Conservation (phyloP, 2,888 invertebrate genomes). For the Cephus rjabovi region DNA sequence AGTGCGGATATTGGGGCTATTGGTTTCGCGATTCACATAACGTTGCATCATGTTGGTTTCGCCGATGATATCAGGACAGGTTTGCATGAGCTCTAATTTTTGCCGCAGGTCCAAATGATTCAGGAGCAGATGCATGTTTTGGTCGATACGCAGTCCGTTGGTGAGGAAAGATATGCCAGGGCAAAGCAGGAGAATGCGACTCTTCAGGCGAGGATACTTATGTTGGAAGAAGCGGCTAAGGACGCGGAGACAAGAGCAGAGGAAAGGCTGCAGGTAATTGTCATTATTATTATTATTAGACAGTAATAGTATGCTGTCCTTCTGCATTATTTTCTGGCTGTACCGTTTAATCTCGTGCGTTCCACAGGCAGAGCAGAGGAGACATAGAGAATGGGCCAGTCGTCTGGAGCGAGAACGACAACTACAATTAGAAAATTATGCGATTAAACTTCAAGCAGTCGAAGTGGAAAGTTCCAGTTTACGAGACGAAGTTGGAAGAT, state of each 20-base stretch:
- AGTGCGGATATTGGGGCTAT: no score
- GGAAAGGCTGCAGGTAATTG: slow-evolving; percentile 67
- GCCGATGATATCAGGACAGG: no score
- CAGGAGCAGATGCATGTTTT: slow-evolving; percentile 93
- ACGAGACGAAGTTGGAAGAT: slow-evolving; percentile 75
- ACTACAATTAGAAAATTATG: slow-evolving; percentile 80
- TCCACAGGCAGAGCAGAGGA: slow-evolving; percentile 83
- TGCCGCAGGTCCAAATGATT: slow-evolving; percentile 85
- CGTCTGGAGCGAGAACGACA: slow-evolving; percentile 88
- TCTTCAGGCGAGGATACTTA: slow-evolving; percentile 88
- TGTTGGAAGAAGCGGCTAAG: slow-evolving; percentile 81
- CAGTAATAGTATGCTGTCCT: background rate
- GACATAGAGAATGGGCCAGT: slow-evolving; percentile 85
- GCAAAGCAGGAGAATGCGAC: slow-evolving; percentile 95
- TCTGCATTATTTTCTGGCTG: background rate
- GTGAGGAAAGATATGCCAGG: slow-evolving; percentile 88
- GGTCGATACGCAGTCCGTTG: slow-evolving; percentile 87
- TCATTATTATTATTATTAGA: background rate
- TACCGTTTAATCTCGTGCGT: background rate
- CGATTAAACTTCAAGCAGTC: slow-evolving; percentile 77
- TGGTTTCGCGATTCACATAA: no score
- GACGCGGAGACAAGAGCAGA: slow-evolving; percentile 68
- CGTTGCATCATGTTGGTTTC: no score
- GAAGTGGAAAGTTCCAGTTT: slow-evolving; percentile 76
- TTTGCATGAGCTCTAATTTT: slow-evolving; percentile 20